A percentile compares a stretch with the other conserved stretches of the same genome.
These are phyloP conservation scores for Catagonus wagneri DNA, from an alignment of 2,113 vertebrate genomes.

Conservation along the genomic window DNA sequence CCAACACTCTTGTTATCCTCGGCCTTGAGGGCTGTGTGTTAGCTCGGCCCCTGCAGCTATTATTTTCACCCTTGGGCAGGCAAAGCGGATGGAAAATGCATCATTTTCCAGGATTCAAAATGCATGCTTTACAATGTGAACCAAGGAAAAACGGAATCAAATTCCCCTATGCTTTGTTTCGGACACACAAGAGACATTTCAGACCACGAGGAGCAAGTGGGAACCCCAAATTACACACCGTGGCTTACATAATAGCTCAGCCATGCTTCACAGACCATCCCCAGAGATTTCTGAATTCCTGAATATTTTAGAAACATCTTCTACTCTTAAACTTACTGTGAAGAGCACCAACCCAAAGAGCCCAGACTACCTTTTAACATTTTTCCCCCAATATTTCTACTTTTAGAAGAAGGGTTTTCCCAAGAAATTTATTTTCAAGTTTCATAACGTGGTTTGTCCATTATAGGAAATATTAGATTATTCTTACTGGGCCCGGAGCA, in stretches of 20 bases:
- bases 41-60: no score
- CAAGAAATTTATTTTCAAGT: neutral
- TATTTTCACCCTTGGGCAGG: fast-evolving
- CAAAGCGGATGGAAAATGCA: neutral
- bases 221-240: neutral
- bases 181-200: neutral
- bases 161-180: neutral
- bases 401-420: neutral
- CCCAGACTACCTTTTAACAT: neutral
- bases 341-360: neutral
- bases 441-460: neutral
- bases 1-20: no score
- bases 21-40: no score
- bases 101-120: neutral
- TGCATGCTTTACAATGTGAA: fast-evolving
- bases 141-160: neutral
- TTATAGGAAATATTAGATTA: neutral
- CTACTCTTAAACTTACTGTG: neutral
- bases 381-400: neutral
- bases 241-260: neutral
- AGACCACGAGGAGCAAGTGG: neutral
- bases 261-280: no score
- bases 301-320: neutral
- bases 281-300: neutral
- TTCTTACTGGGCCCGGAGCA: neutral